Conservation (phyloP, 30 jellyfish, hydroid and myxozoan species). For the Pseudorhiza aurosa region DNA sequence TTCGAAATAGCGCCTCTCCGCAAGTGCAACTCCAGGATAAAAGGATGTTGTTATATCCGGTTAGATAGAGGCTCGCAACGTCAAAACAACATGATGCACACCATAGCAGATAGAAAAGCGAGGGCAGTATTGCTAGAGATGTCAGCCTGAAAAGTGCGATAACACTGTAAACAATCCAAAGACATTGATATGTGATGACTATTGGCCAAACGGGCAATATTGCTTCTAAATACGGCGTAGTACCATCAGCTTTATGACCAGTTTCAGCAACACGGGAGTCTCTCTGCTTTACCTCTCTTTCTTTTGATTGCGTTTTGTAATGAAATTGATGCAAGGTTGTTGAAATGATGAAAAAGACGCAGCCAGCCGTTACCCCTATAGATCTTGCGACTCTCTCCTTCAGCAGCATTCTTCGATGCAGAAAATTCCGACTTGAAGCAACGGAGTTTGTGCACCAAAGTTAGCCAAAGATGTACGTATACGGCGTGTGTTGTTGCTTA, state of each 20-base stretch:
- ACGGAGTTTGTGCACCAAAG: no score
- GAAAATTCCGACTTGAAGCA: no score
- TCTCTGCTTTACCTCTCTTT: no score
- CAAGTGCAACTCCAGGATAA: slow-evolving; percentile 59
- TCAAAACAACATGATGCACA: slow-evolving; percentile 52
- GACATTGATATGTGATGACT: slow-evolving; percentile 57
- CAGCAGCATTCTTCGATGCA: no score
- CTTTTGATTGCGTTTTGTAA: no score
- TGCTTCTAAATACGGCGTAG: neutral
- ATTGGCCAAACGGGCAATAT: slow-evolving; percentile 36
- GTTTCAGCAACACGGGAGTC: no score
- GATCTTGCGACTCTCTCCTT: neutral
- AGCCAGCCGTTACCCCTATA: slow-evolving; percentile 1
- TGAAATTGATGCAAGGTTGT: neutral
- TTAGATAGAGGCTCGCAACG: slow-evolving; percentile 23
- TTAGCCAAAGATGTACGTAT: no score
- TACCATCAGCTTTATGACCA: neutral
- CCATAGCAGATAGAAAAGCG: slow-evolving; percentile 55
- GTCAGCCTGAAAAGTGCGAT: slow-evolving; percentile 23
- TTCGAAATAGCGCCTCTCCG: slow-evolving; percentile 46
- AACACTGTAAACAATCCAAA: slow-evolving; percentile 60
- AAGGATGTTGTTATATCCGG: slow-evolving; percentile 1
- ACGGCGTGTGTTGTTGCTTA: no score
- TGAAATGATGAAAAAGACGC: neutral
- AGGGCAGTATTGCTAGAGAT: slow-evolving; percentile 28